A percentile compares a stretch with the other conserved stretches of the same genome.
Conservation (phyloP, 2,888 invertebrate genomes). For the Mythimna impura region DNA sequence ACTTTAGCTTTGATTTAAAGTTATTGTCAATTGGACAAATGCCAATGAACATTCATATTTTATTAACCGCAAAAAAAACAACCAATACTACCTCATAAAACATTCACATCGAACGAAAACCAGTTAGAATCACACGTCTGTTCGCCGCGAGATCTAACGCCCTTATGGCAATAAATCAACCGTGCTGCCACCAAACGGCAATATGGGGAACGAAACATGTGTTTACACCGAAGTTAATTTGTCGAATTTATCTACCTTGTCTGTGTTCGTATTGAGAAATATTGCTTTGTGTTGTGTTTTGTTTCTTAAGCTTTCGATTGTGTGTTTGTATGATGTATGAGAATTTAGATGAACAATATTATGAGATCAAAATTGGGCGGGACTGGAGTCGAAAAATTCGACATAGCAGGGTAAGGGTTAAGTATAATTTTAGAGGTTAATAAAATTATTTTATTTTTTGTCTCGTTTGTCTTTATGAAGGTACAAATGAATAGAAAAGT, state of each 20-base stretch:
- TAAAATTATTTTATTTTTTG: no score
- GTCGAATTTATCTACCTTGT: slow-evolving; percentile 89
- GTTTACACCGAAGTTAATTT: slow-evolving; percentile 90
- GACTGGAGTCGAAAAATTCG: neutral
- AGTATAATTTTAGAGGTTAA: neutral
- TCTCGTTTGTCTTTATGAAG: no score
- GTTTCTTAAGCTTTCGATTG: slow-evolving; percentile 65
- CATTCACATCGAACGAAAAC: slow-evolving; percentile 68
- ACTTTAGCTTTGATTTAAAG: neutral
- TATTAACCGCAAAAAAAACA: slow-evolving; percentile 23
- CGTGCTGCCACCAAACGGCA: slow-evolving; percentile 87
- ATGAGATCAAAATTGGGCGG: neutral
- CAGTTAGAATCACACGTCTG: slow-evolving; percentile 74
- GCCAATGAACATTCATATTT: slow-evolving; percentile 11
- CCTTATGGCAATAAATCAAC: slow-evolving; percentile 87
- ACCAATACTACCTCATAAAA: slow-evolving; percentile 64
- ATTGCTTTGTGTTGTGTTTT: slow-evolving; percentile 76
- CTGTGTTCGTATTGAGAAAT: slow-evolving; percentile 87
- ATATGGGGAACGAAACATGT: slow-evolving; percentile 89
- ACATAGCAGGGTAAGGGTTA: slow-evolving; percentile 6
- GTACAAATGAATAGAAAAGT: no score
- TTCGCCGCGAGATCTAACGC: slow-evolving; percentile 71
- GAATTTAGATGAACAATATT: slow-evolving; percentile 1
- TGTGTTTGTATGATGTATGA: slow-evolving; percentile 37
- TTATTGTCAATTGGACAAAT: neutral